Percentiles rank a stretch among this genome's conserved stretches.
Evolutionary conservation across 2,797 vertebrate genomes (phyloP).

Genomic region (Urocyon cinereoargenteus): DNA sequence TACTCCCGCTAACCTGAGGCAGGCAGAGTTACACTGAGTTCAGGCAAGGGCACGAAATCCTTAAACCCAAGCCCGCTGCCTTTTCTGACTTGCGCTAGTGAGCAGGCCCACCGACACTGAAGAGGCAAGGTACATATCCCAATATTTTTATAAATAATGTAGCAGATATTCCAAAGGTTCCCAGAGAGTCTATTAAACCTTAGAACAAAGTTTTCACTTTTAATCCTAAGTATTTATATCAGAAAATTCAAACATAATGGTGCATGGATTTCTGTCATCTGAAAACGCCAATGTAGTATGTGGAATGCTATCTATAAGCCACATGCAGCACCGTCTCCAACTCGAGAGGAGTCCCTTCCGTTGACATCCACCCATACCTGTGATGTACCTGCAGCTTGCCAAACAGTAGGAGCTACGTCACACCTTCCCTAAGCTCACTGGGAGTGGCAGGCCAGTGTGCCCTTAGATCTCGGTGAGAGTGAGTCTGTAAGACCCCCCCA

Average conservation of each 20-base stretch:
- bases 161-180: conserved; percentile 19
- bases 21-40: neutral
- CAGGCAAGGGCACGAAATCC: neutral
- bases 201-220: conserved; percentile 5
- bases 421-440: conserved; percentile 67
- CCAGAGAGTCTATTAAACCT: neutral
- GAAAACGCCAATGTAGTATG: neutral
- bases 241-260: conserved; percentile 27
- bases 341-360: neutral
- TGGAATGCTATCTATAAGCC: neutral
- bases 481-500: conserved; percentile 95
- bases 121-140: neutral
- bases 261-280: neutral
- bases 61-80: neutral
- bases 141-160: neutral
- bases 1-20: neutral
- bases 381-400: conserved; percentile 46
- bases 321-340: conserved; percentile 72
- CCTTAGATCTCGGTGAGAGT: conserved; percentile 97
- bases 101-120: fast-evolving
- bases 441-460: neutral
- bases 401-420: conserved; percentile 61
- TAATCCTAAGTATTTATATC: neutral
- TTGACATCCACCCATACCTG: conserved; percentile 61
- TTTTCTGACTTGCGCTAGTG: neutral